These are phyloP conservation scores for Philypnodon macrostomus DNA, from an alignment of 2,797 vertebrate genomes.

Conservation along the genomic window DNA sequence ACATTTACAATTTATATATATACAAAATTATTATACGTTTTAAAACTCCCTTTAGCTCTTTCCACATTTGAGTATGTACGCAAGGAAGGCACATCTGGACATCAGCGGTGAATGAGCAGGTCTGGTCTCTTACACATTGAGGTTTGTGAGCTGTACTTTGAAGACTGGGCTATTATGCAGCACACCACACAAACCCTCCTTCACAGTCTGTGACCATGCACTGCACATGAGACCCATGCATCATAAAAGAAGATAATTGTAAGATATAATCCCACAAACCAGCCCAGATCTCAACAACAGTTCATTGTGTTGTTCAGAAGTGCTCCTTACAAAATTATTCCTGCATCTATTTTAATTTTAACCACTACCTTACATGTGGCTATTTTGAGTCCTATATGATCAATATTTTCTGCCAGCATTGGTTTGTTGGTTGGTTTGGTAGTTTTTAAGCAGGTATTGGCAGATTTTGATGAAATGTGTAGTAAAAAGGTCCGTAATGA, in stretches of 20 bases:
- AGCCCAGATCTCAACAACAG: slow-evolving; percentile 32
- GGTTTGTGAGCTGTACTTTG: slow-evolving; percentile 24
- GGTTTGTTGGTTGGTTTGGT: no score
- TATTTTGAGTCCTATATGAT: neutral
- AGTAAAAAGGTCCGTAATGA: no score
- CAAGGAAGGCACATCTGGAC: slow-evolving; percentile 57
- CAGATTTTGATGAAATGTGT: no score
- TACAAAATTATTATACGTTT: no score
- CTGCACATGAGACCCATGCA: slow-evolving; percentile 16
- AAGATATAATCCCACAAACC: slow-evolving; percentile 25
- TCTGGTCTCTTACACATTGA: slow-evolving; percentile 35
- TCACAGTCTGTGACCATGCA: slow-evolving; percentile 23
- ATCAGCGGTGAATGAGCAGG: slow-evolving; percentile 23
- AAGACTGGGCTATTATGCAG: slow-evolving; percentile 29
- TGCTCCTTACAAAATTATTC: neutral
- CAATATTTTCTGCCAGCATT: no score
- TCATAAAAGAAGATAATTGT: slow-evolving; percentile 13
- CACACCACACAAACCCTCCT: slow-evolving; percentile 32
- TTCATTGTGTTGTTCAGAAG: slow-evolving; percentile 23
- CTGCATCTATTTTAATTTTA: slow-evolving; percentile 14
- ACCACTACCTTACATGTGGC: neutral
- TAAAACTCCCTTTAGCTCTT: no score
- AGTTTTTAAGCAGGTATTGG: no score
- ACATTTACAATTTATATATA: no score
- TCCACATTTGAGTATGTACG: no score